Base-by-base conservation (phyloP, 2,888 invertebrate species). In the Labia minor region DNA sequence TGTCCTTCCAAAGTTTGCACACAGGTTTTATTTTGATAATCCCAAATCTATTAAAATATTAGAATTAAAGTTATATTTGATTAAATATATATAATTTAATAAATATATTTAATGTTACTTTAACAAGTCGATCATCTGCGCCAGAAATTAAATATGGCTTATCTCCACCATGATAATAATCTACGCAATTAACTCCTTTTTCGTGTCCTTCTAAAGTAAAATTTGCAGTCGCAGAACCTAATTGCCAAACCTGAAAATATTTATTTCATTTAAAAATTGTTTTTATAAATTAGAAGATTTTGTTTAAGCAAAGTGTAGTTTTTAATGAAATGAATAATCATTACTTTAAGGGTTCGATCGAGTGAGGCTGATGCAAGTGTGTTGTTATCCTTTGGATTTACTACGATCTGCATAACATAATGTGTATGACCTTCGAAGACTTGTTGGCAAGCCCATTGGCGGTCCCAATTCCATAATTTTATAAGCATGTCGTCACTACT, bases 391-490 rank as follows among this genome's bases (percentile, higher is more conserved):
- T 99, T 99, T 0, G 99, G 99, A 79, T 99, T 99, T 74, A 99
- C 92, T 0, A 96, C 97, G 73, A 99, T 91, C 79, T 99, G 98
- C 99, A 99, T 99, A 1, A 99, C 96, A 76, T 99, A 99, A 78
- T 99, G 99, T 0, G 95, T 93, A 80, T 99, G 99, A 0, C 98
- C 98, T 76, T 99, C 99, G 76, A 99, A 99, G 14, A 96, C 92
- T 77, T 99, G 97, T 76, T 98, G 97, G 74, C 96, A 95, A 0
- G 90, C 85, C 98, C 98, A 99, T 74, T 92, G 86, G 76, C 97
- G 96, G 66, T 99, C 99, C 99, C 99, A 99, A 78, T 99, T 99
- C 99, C 99, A 99, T 68, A 99, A 78, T 78, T 99, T 99, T 70
- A 99, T 95, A 67, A 95, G 81, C 90, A 99, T 92, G 76, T 99